Conservation (phyloP, 2,797 vertebrate species). For the Tadarida brasiliensis region DNA sequence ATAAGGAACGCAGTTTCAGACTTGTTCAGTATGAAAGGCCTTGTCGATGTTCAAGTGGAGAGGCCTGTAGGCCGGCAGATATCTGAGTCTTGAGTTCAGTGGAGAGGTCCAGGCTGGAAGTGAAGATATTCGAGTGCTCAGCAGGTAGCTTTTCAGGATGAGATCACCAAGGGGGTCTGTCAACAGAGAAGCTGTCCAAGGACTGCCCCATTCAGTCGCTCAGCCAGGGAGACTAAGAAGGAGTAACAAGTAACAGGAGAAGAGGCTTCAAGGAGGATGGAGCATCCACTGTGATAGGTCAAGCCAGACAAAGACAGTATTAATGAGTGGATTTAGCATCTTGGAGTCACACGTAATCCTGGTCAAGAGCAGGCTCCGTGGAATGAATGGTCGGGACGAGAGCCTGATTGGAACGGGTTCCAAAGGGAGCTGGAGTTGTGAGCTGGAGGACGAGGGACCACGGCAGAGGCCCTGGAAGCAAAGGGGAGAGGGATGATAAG, state of each 20-base stretch:
- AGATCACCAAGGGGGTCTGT: background rate
- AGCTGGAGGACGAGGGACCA: background rate
- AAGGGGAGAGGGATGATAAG: background rate
- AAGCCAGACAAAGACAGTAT: background rate
- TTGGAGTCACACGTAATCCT: background rate
- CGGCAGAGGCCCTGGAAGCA: background rate
- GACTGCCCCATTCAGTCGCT: background rate
- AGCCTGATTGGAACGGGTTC: background rate
- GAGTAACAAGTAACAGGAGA: background rate
- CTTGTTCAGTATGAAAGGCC: background rate
- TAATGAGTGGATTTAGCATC: background rate
- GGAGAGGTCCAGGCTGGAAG: background rate
- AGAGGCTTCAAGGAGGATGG: background rate
- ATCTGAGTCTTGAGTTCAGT: background rate
- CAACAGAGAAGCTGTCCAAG: background rate
- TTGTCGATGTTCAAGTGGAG: background rate
- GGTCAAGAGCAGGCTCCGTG: background rate
- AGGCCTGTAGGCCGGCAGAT: background rate
- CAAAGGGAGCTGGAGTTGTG: background rate
- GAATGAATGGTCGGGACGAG: background rate
- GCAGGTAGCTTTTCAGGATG: background rate
- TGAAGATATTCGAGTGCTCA: background rate
- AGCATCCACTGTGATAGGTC: background rate
- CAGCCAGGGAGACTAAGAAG: background rate
- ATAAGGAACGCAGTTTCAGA: background rate